Base-by-base conservation (phyloP, 2,797 vertebrate species). In the Megalops cyprinoides region DNA sequence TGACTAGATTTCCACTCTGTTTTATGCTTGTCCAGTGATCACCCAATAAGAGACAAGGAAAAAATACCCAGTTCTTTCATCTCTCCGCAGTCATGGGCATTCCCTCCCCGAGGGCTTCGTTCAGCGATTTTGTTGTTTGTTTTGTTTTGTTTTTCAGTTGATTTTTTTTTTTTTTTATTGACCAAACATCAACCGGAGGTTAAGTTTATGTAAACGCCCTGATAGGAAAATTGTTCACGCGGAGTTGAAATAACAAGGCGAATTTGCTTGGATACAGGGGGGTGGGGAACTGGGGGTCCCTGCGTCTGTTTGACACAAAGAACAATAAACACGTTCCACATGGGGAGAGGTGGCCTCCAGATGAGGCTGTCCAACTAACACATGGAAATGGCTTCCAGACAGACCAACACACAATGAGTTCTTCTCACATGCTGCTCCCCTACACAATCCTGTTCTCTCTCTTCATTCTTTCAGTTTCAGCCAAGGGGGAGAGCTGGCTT, bases 301-400 rank as follows among this genome's bases (percentile, higher is more conserved):
- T 49, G 84, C 80, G 81, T 87, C 87, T 90, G 88, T 83, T 86
- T 87, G 89, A 90, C 87, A 87, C 83, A 86, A 89, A 90, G 88
- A 88, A 90, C 87, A 90, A 90, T 88, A 90, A 90, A 90, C 89
- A 90, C 77, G 79, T 86, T 87, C 87, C 86, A 87, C 85, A 88
- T 87, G 89, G 83, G 49, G 85, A 85, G 87, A 87, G 83, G 84
- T 82, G 84, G 82, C 56, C 79, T 78, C 81, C 86, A 87, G 86
- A 86, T 84, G 82, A 88, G 79, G 82, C 79, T 81, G 31, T 49
- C 34, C 56, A 51, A 31, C 28, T 34, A 77, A 81, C 81, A 79
- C 73, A 46, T 81, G 85, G 84, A 89, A 90, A 90, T 88, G 85
- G 85, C 83, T 90, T 89, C 89, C 89, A 90, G 89, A 90, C 89